A percentile compares a stretch with the other conserved stretches of the same genome.
Evolutionary conservation across 2,113 vertebrate genomes (phyloP).

Genomic region (Percina caprodes): DNA sequence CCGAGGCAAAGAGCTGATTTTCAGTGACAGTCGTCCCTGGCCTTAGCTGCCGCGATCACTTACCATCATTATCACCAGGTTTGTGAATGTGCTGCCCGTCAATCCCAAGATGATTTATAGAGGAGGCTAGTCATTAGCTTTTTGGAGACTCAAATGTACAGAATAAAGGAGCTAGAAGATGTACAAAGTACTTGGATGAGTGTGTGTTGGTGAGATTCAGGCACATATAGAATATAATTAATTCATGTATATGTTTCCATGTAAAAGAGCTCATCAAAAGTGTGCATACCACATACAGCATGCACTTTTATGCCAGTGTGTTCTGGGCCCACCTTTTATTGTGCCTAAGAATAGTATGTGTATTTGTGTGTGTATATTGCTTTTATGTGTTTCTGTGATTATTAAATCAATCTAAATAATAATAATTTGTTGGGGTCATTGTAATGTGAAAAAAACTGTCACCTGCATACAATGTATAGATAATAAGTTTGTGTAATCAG

Average conservation of each 20-base stretch:
- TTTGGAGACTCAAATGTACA: conserved; percentile 20
- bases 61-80: conserved; percentile 21
- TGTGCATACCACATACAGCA: background rate
- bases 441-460: background rate
- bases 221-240: conserved; percentile 49
- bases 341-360: no score
- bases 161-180: background rate
- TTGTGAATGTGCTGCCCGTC: conserved; percentile 4
- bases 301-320: background rate
- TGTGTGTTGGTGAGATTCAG: conserved; percentile 1
- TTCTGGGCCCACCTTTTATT: background rate
- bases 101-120: conserved; percentile 10
- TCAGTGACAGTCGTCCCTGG: background rate
- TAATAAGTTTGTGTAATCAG: background rate
- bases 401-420: background rate
- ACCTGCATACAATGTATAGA: background rate
- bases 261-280: background rate
- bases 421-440: background rate
- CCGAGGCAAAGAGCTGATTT: conserved; percentile 13
- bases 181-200: background rate
- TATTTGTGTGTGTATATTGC: background rate
- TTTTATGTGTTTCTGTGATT: background rate
- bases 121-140: background rate
- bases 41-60: conserved; percentile 5
- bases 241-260: conserved; percentile 39